Base-by-base conservation (phyloP, 2,113 vertebrate genomes). In the Falco punctatus region DNA sequence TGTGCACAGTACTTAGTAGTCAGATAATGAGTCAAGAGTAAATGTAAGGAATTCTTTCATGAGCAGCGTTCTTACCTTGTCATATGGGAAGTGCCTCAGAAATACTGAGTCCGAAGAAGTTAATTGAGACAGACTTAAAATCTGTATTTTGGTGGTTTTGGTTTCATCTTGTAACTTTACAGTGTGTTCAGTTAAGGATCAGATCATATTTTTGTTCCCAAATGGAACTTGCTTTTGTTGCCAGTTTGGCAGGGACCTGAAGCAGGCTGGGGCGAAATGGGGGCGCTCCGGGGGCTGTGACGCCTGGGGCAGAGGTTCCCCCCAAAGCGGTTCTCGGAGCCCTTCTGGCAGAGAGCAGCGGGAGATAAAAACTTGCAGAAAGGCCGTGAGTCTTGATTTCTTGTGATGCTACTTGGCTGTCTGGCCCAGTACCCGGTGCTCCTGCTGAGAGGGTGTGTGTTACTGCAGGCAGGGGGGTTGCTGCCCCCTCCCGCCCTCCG, bases 291-390 rank as follows among this genome's bases (percentile, higher is more conserved):
- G 30, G 24, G 46, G n/a, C 4, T 18, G 61, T 5, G 59, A 30
- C 10, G 61, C 66, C 48, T 21, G 3, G 16, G 38, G 73, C 38
- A 59, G 51, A 65, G 54, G 19, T 24, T 46, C 27, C 32, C 52
- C 26, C 1, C 0, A 4, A 5, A 21, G 33, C 13, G 1, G 49
- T 55, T 55, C 32, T n/a, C 7, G 1, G 65, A 85, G 57, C 40
- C 32, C 51, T 58, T 33, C 55, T 49, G 61, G 57, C 27, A 12
- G 23, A 44, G 57, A 46, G 38, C 59, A 51, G 69, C 48, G 75
- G 33, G 48, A 73, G 30, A 15, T 52, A 2, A 48, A 52, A 65
- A 7, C 33, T 5, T 5, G 7, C 11, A 17, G 16, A 9, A 11
- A 23, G 23, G 24, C 64, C 35, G 26, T 2, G n/a, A 42, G 13